Percentiles rank a stretch among this genome's conserved stretches.
phyloP scores from a whole-genome alignment of 1,140 invertebrate species.

The Macrostomum lignano region DNA sequence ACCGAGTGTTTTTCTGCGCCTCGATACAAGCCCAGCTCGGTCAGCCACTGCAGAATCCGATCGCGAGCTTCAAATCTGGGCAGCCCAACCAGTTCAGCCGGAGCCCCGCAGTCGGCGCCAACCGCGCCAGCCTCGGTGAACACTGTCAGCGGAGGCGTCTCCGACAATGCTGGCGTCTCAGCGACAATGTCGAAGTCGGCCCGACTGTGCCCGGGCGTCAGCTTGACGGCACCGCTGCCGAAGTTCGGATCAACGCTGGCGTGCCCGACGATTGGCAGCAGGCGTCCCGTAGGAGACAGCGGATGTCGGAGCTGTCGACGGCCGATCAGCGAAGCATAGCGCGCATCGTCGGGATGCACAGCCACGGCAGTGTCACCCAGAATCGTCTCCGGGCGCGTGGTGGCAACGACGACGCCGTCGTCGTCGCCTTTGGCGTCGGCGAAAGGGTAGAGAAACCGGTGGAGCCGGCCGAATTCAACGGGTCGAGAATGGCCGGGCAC shows the following conservation, averaged over 20 bases:
- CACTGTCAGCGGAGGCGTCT: too few species aligned
- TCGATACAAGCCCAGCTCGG: conserved; percentile 5
- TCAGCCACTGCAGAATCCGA: conserved; percentile 4
- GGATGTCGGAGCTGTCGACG: too few species aligned
- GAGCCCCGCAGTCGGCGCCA: too few species aligned
- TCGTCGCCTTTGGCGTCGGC: conserved; percentile 7
- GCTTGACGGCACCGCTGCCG: conserved; percentile 8
- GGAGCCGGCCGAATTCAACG: conserved; percentile 9
- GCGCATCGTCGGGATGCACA: conserved; percentile 9
- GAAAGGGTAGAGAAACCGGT: conserved; percentile 9
- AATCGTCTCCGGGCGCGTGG: conserved; percentile 10
- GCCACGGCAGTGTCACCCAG: conserved; percentile 10
- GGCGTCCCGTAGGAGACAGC: conserved; percentile 32
- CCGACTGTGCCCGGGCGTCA: conserved; percentile 7
- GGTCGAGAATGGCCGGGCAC: conserved; percentile 3
- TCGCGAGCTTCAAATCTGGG: conserved; percentile 15
- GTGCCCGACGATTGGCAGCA: conserved; percentile 58
- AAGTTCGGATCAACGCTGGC: conserved; percentile 35
- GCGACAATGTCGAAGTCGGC: conserved; percentile 6
- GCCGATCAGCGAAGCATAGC: conserved; percentile 5
- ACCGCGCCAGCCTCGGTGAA: too few species aligned
- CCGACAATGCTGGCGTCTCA: too few species aligned
- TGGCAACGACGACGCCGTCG: conserved; percentile 9
- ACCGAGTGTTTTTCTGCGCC: too few species aligned
- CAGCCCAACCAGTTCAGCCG: too few species aligned